These are phyloP conservation scores for Pimpla rufipes DNA, from an alignment of 2,888 invertebrate genomes.

Conservation along the genomic window DNA sequence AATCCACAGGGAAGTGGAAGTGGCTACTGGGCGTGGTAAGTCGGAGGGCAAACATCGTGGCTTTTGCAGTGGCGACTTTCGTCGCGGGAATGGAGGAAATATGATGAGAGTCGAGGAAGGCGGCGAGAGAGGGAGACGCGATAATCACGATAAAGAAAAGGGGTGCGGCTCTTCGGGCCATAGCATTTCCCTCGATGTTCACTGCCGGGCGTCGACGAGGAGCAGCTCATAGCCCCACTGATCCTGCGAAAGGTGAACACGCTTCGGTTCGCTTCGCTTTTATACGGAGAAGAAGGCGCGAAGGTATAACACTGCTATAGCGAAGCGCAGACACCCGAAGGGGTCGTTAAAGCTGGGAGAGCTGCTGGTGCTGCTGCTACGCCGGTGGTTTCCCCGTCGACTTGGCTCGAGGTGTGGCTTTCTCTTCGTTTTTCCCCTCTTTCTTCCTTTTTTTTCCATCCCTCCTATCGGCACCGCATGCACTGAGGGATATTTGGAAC, in stretches of 20 bases:
- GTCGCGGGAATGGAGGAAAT: conserved; percentile 7
- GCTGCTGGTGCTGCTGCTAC: background rate
- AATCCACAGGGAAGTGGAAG: conserved; percentile 22
- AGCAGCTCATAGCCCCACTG: conserved; percentile 30
- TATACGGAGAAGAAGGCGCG: conserved; percentile 9
- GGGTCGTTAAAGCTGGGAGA: conserved; percentile 57
- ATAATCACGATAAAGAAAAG: conserved; percentile 63
- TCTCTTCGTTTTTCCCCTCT: conserved; percentile 23
- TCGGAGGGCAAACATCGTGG: conserved; percentile 54
- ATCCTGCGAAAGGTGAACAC: conserved; percentile 56
- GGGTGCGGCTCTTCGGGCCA: conserved; percentile 51
- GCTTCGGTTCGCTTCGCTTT: conserved; percentile 6
- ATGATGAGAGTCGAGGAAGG: conserved; percentile 36
- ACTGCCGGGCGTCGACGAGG: conserved; percentile 22
- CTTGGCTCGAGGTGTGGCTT: conserved; percentile 60
- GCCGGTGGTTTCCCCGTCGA: background rate
- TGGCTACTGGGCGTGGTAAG: conserved; percentile 38
- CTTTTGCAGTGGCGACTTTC: conserved; percentile 52
- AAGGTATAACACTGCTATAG: conserved; percentile 23
- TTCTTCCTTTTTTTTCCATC: conserved; percentile 18
- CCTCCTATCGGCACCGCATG: background rate
- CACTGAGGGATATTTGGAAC: conserved; percentile 17
- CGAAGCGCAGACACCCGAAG: conserved; percentile 47
- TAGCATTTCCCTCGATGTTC: conserved; percentile 44
- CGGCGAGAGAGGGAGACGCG: conserved; percentile 27